Base-by-base conservation (phyloP, 2,888 invertebrate genomes). In the Chaitophorus viminalis region DNA sequence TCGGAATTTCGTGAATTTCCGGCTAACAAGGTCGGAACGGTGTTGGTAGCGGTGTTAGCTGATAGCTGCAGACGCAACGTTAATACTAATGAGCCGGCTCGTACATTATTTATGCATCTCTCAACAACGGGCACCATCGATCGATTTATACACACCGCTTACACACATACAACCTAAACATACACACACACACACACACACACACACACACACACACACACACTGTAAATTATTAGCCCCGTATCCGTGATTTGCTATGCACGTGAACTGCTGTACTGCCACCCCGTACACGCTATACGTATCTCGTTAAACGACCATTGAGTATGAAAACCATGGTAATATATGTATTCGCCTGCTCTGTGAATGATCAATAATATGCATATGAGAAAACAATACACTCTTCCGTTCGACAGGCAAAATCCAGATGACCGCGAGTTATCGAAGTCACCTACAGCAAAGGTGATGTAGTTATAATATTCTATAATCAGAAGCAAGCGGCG, bases 81-180 rank as follows among this genome's bases (percentile, higher is more conserved):
- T 31, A 65, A 36, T 79, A 36, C 60, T 65, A 79, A 79, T 36
- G 36, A 79, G 60, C 25, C 2, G n/a, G 33, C 60, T 36, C 18
- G 60, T 33, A 14, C 36, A 18, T 79, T 36, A 79, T 79, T 79
- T 79, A 60, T 65, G n/a, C 60, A n/a, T 29, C 29, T 29, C n/a
- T 68, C 29, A 29, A 68, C 29, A 68, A 29, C n/a, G 79, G 36
- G 21, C 54, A 25, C 60, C 25, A 33, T 65, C 36, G 79, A 79
- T 79, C 25, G 79, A 79, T 79, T 60, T 17, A 36, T 36, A 11
- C 18, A 29, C 21, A 46, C 14, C 60, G 21, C 6, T 21, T 60
- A 68, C 29, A 29, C 68, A 29, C 29, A 25, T 8, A 25, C 11
- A 25, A n/a, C n/a, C n/a, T n/a, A n/a, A n/a, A n/a, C n/a, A n/a